Base-by-base conservation (phyloP, 2,113 vertebrate genomes). In the Arenaria interpres region DNA sequence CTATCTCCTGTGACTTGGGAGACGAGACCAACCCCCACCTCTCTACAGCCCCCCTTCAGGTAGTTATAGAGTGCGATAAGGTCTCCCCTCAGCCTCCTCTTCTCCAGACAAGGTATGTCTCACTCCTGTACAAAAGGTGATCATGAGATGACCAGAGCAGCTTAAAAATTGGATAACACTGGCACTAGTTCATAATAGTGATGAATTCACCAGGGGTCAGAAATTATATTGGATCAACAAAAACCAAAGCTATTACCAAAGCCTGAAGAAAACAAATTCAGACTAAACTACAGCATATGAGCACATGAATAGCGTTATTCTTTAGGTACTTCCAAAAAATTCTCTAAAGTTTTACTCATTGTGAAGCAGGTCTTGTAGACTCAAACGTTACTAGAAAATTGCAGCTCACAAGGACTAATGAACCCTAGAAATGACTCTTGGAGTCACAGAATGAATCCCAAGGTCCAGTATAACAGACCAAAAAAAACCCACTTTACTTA, bases 281-380 rank as follows among this genome's bases (percentile, higher is more conserved):
- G 9, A 53, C 11, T 69, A 45, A 91, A 22, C 5, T 15, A 23
- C 0, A 0, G 25, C 4, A 10, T 16, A 45, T 12, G 57, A 37
- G n/a, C 32, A 57, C 21, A 18, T 3, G 6, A 83, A 53, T 3
- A 72, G 23, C 21, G 51, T 68, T 71, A n/a, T 51, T 72, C 23
- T n/a, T 9, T 8, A 48, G 7, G 6, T 30, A 24, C 37, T 51
- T 68, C 41, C 59, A 88, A 67, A 64, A 21, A 43, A 19, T 32
- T 35, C 30, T 57, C 43, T 59, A 4, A 62, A 69, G 28, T 54
- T 77, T 71, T 73, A 4, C 59, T 50, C 1, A 0, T 4, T 73
- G 41, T 23, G 10, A 24, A 93, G 35, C 22, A 74, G 12, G 19
- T 66, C 39, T 41, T n/a, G 56, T 14, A 59, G 33, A n/a, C 21